These are phyloP conservation scores for Sinodicranocentrus sp. DNA, from an alignment of 2,888 invertebrate species.

Conservation along the genomic window DNA sequence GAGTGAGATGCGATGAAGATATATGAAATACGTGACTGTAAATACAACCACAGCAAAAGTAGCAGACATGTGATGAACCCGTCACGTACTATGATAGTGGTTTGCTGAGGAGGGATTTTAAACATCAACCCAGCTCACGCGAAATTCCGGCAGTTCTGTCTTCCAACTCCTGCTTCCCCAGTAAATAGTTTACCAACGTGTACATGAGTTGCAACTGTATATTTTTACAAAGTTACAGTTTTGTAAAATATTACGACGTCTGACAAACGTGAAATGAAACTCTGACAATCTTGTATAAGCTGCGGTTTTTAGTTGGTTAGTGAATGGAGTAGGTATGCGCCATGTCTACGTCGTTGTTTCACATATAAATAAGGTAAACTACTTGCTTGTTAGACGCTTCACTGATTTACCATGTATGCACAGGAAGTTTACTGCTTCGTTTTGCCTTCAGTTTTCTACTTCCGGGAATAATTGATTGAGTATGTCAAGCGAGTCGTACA, in stretches of 20 bases:
- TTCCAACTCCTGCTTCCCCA: neutral
- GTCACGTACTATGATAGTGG: slow-evolving; percentile 43
- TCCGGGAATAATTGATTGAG: too few relatives aligned
- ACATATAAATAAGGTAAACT: too few relatives aligned
- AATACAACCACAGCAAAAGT: slow-evolving; percentile 25
- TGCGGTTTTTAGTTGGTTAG: too few relatives aligned
- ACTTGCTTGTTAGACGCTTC: too few relatives aligned
- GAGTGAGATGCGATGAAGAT: slow-evolving; percentile 17
- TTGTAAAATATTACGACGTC: slow-evolving; percentile 4
- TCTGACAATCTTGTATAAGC: neutral
- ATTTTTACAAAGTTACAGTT: neutral
- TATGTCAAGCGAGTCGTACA: too few relatives aligned
- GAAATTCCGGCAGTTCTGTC: neutral
- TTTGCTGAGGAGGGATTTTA: slow-evolving; percentile 5
- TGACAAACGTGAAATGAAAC: slow-evolving; percentile 9
- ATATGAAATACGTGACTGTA: slow-evolving; percentile 33
- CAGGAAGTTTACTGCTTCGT: too few relatives aligned
- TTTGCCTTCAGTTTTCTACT: too few relatives aligned
- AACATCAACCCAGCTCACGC: neutral
- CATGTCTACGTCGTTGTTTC: too few relatives aligned
- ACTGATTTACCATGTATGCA: too few relatives aligned
- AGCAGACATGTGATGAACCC: slow-evolving; percentile 22
- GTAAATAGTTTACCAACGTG: slow-evolving; percentile 1
- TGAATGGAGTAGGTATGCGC: too few relatives aligned
- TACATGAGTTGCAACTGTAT: neutral